Conservation (phyloP, 2,797 vertebrate species). For the Limosa lapponica region DNA sequence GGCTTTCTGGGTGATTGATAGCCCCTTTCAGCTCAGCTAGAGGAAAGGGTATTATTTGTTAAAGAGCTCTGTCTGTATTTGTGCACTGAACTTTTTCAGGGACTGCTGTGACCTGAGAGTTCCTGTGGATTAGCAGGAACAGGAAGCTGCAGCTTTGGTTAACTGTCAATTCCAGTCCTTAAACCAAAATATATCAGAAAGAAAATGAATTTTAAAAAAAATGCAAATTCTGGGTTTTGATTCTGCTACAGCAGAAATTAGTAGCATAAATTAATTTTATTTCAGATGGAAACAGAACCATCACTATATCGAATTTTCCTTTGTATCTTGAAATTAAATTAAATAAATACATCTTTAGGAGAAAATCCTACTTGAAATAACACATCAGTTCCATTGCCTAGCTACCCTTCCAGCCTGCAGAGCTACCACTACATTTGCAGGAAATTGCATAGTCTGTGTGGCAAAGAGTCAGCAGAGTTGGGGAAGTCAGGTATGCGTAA, state of each 20-base stretch:
- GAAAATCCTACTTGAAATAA: not conserved
- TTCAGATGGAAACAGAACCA: not conserved
- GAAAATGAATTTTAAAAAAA: not conserved
- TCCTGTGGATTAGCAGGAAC: not conserved
- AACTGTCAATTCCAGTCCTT: not conserved
- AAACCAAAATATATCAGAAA: not conserved
- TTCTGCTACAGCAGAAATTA: not conserved
- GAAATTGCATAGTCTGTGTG: not conserved
- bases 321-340: not conserved
- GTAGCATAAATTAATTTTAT: not conserved
- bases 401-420: not conserved
- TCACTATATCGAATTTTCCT: not conserved
- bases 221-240: not conserved
- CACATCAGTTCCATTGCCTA: not conserved
- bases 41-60: not conserved
- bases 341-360: not conserved
- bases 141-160: not conserved
- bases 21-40: not conserved
- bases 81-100: not conserved
- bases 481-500: not conserved
- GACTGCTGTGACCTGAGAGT: not conserved
- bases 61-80: not conserved
- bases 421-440: not conserved
- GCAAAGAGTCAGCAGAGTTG: not conserved
- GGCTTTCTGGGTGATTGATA: conserved; percentile 15